Evolutionary conservation across 1,140 invertebrate species (phyloP).

Genomic region (Lordiphosa clarofinis): DNA sequence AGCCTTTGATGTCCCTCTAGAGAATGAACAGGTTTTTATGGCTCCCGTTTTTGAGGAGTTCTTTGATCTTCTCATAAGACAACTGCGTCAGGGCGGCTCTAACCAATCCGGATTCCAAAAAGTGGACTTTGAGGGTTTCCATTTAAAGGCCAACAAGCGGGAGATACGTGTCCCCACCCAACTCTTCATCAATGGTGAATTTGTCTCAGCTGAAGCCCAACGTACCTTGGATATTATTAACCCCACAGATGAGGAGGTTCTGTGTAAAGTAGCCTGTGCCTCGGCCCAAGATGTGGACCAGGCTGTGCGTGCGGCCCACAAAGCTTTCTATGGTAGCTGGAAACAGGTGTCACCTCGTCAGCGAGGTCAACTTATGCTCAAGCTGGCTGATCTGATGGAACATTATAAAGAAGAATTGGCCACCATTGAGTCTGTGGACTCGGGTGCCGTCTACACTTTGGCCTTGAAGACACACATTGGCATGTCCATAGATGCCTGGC

Average conservation of each 20-base stretch:
- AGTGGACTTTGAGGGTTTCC: constrained; percentile 85
- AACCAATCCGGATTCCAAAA: constrained; percentile 68
- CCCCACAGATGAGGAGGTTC: constrained; percentile 91
- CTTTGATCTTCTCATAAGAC: constrained; percentile 78
- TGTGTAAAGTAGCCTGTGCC: constrained; percentile 89
- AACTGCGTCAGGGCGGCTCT: constrained; percentile 49
- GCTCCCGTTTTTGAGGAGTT: constrained; percentile 93
- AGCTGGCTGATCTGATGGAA: constrained; percentile 96
- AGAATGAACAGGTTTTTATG: constrained; percentile 97
- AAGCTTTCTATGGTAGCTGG: constrained; percentile 94
- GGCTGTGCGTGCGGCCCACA: constrained; percentile 91
- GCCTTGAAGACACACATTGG: constrained; percentile 96
- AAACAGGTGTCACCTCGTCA: constrained; percentile 92
- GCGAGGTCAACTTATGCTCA: constrained; percentile 87
- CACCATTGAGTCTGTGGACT: constrained; percentile 94
- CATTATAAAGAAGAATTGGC: constrained; percentile 95
- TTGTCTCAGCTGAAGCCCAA: constrained; percentile 88
- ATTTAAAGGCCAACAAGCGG: constrained; percentile 90
- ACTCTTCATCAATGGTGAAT: constrained; percentile 94
- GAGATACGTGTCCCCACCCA: constrained; percentile 92
- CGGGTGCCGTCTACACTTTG: constrained; percentile 96
- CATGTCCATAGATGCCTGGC: constrained; percentile 96
- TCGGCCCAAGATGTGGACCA: constrained; percentile 90
- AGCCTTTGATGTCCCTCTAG: constrained; percentile 85
- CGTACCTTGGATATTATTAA: constrained; percentile 87